Conservation (phyloP, 2,888 invertebrate species). For the Mechanitis mazaeus region DNA sequence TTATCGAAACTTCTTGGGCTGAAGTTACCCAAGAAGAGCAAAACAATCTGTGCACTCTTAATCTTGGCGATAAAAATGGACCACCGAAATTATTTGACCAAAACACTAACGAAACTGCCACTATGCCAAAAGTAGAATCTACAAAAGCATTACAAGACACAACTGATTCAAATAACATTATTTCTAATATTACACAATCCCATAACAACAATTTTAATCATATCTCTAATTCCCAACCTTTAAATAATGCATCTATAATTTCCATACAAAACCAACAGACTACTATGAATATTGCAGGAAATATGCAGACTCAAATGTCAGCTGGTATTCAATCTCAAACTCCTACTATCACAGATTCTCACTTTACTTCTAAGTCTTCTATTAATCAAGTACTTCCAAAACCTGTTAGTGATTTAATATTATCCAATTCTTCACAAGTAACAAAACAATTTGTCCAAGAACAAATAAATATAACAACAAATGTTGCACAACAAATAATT, state of each 20-base stretch:
- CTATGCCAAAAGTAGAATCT: slow-evolving; percentile 40
- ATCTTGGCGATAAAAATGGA: slow-evolving; percentile 43
- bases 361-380: slow-evolving; percentile 32
- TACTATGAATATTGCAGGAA: slow-evolving; percentile 24
- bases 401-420: slow-evolving; percentile 37
- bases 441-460: slow-evolving; percentile 49
- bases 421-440: slow-evolving; percentile 40
- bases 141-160: slow-evolving; percentile 34
- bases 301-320: slow-evolving; percentile 25
- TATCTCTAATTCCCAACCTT: slow-evolving; percentile 15
- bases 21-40: slow-evolving; percentile 66
- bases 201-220: slow-evolving; percentile 29
- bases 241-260: slow-evolving; percentile 11
- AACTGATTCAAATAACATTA: slow-evolving; percentile 20
- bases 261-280: slow-evolving; percentile 21
- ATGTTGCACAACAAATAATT: slow-evolving; percentile 45
- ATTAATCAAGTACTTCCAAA: slow-evolving; percentile 41
- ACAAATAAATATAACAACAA: slow-evolving; percentile 35
- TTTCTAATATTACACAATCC: slow-evolving; percentile 24
- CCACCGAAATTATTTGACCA: slow-evolving; percentile 42
- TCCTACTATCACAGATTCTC: slow-evolving; percentile 28
- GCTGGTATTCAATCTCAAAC: slow-evolving; percentile 31
- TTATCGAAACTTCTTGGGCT: slow-evolving; percentile 67
- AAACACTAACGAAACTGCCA: slow-evolving; percentile 36
- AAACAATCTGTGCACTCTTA: slow-evolving; percentile 35